These are phyloP conservation scores for Theodoxus fluviatilis DNA, from an alignment of 2,888 invertebrate genomes.

Conservation along the genomic window DNA sequence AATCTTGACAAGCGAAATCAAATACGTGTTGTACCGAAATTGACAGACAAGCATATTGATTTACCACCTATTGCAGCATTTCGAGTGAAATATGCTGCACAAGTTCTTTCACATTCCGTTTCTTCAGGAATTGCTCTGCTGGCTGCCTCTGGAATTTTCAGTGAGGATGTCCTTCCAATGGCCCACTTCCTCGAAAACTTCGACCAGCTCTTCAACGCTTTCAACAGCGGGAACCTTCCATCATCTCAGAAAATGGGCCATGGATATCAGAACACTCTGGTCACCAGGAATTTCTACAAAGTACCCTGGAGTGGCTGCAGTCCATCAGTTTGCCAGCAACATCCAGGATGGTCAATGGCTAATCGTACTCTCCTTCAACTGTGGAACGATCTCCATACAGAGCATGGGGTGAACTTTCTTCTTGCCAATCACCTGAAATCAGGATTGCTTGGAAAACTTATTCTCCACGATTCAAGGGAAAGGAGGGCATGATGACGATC, in stretches of 20 bases:
- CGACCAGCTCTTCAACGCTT: neutral
- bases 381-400: neutral
- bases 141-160: neutral
- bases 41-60: neutral
- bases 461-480: slow-evolving; percentile 2
- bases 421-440: neutral
- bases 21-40: neutral
- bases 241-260: neutral
- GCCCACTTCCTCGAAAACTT: neutral
- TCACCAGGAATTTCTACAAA: neutral
- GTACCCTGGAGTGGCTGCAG: neutral
- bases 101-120: neutral
- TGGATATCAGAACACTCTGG: neutral
- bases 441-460: slow-evolving; percentile 3
- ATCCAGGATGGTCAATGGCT: neutral
- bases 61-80: neutral
- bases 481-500: neutral
- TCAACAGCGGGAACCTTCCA: neutral
- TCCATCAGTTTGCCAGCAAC: neutral
- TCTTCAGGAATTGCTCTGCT: neutral
- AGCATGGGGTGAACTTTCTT: neutral
- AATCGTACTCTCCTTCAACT: neutral
- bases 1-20: neutral
- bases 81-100: neutral
- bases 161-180: neutral